Base-by-base conservation (phyloP, 2,113 vertebrate genomes). In the Cyphomyrus discorhynchus region DNA sequence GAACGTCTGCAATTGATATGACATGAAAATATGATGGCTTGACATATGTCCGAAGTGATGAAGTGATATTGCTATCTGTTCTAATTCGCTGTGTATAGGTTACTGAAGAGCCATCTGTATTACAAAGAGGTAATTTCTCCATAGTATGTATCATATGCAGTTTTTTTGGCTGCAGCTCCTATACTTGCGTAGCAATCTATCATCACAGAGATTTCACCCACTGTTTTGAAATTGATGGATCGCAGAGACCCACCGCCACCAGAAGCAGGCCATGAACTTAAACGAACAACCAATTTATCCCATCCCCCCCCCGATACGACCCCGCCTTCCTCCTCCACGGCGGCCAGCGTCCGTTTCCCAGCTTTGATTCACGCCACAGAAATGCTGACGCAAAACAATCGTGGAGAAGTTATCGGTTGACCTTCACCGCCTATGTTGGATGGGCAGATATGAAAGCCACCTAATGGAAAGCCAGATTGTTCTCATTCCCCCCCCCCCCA, bases 161-260 rank as follows among this genome's bases (percentile, higher is more conserved):
- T 6, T 7, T 31, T 77, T 47, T 77, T 49, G 53, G 66, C 56
- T 88, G 1, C 19, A 8, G 49, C 49, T 87, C 50, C 85, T 85
- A 88, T 85, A 88, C 84, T 90, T 62, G 77, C 83, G 77, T 66
- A 84, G 39, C 58, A 77, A 90, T 88, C 52, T 84, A 83, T 90
- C 86, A 58, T 85, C 46, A 85, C 58, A 24, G 52, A 88, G 45
- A 77, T 17, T 74, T 90, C 50, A 84, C n/a, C 50, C 27, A 58
- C 58, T 88, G 87, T 85, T 88, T 83, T 88, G 86, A 90, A 90
- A 88, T 66, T 85, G 90, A 90, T 90, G 83, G 88, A 90, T 90
- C 80, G 3, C 5, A 88, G 49, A 87, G 35, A 77, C 39, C 77
- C 52, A 62, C 35, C 46, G 39, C 88, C 86, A 90, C 42, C 52